Evolutionary conservation across 2,888 invertebrate species (phyloP).

Genomic region (Thysanoteuthis rhombus): DNA sequence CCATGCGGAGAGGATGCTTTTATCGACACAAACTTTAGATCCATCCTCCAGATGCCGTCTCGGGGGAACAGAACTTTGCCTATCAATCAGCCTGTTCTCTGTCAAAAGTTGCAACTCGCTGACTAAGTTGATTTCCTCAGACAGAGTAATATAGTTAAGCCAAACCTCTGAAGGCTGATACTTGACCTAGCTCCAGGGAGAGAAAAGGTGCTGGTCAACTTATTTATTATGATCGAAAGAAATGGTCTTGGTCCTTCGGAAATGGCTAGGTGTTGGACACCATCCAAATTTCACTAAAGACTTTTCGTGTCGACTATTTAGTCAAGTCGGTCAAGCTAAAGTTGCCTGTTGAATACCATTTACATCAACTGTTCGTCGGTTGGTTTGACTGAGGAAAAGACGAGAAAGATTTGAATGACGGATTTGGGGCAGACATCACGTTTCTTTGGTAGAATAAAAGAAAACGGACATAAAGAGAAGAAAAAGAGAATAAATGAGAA

Average conservation of each 20-base stretch:
- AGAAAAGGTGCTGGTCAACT: neutral
- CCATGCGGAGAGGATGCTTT: too few relatives aligned
- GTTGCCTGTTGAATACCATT: neutral
- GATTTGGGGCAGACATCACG: neutral
- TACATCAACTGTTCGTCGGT: neutral
- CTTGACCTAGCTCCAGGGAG: neutral
- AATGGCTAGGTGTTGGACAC: neutral
- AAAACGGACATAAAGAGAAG: too few relatives aligned
- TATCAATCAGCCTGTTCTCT: neutral
- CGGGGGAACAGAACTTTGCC: neutral
- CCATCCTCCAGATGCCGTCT: neutral
- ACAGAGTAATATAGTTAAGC: neutral
- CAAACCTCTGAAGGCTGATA: neutral
- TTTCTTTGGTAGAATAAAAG: neutral
- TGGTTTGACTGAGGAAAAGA: neutral
- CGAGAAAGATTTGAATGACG: neutral
- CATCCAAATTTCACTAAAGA: neutral
- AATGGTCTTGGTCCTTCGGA: neutral
- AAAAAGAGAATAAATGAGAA: too few relatives aligned
- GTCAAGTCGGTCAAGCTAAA: neutral
- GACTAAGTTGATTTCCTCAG: neutral
- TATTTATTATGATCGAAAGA: neutral
- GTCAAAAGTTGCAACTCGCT: neutral
- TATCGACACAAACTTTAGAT: neutral
- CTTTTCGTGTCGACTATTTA: neutral